A percentile compares a stretch with the other conserved stretches of the same genome.
These are phyloP conservation scores for Chloromyia formosa DNA, from an alignment of 2,888 invertebrate genomes.

Conservation along the genomic window DNA sequence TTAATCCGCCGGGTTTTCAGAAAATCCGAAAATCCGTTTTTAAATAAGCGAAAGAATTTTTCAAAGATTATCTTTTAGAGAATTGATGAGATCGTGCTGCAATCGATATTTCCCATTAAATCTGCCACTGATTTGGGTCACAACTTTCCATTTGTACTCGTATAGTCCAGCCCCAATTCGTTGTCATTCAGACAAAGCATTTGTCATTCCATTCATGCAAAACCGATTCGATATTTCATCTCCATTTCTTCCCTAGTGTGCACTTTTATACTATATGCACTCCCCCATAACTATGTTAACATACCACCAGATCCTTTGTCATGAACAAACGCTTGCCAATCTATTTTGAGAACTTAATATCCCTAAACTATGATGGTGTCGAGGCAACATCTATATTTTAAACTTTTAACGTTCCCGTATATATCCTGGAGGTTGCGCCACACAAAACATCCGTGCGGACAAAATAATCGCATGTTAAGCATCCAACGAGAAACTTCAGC, in stretches of 20 bases:
- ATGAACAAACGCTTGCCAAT: constrained; percentile 25
- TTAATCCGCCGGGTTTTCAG: too few species aligned
- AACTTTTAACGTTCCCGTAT: constrained; percentile 11
- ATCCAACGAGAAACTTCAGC: not conserved
- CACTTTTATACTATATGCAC: not conserved
- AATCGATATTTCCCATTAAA: too few species aligned
- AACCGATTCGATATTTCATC: not conserved
- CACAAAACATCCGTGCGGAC: constrained; percentile 9
- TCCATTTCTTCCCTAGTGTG: too few species aligned
- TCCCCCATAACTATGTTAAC: too few species aligned
- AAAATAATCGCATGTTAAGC: constrained; percentile 15
- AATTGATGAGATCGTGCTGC: too few species aligned
- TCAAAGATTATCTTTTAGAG: too few species aligned
- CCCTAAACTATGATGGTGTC: constrained; percentile 14
- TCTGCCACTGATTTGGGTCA: too few species aligned
- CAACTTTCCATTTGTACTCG: too few species aligned
- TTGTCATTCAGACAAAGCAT: too few species aligned
- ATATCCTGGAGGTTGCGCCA: not conserved
- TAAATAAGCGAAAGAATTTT: too few species aligned
- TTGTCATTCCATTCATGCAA: not conserved
- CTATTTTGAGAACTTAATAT: constrained; percentile 33
- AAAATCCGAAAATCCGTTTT: too few species aligned
- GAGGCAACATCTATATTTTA: constrained; percentile 24
- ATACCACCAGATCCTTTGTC: not conserved
- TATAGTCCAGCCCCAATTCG: too few species aligned